phyloP scores from a whole-genome alignment of 2,888 invertebrate species.

The Mayetiola destructor region DNA sequence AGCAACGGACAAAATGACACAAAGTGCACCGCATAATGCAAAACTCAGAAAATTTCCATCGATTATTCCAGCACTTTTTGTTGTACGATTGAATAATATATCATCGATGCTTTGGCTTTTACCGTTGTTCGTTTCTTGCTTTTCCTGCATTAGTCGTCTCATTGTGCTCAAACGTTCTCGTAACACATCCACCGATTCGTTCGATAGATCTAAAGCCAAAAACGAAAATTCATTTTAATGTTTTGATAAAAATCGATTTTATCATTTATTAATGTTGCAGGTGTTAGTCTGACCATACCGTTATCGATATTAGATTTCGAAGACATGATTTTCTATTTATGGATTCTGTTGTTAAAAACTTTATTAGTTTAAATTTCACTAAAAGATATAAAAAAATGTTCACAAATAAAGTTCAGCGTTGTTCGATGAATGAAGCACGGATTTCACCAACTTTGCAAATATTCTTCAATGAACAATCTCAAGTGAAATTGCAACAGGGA shows the following conservation, averaged over 20 bases:
- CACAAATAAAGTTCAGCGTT: no score
- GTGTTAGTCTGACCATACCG: not conserved
- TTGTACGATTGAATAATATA: slow-evolving; percentile 1
- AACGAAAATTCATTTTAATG: not conserved
- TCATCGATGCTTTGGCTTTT: slow-evolving; percentile 19
- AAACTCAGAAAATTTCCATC: slow-evolving; percentile 71
- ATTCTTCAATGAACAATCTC: no score
- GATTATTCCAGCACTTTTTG: slow-evolving; percentile 39
- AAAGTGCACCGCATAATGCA: slow-evolving; percentile 63
- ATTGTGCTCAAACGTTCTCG: slow-evolving; percentile 62
- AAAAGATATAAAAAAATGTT: no score
- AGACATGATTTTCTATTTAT: not conserved
- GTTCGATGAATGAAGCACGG: no score
- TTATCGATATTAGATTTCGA: not conserved
- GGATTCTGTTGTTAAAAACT: no score
- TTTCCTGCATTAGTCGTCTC: slow-evolving; percentile 67
- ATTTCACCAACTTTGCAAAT: no score
- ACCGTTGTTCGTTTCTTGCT: slow-evolving; percentile 39
- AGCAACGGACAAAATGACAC: slow-evolving; percentile 66
- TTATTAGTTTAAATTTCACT: no score
- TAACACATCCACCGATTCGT: slow-evolving; percentile 67
- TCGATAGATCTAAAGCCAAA: slow-evolving; percentile 26
- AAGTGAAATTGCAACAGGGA: no score
- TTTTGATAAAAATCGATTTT: not conserved
- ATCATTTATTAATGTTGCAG: not conserved